A percentile compares a stretch with the other conserved stretches of the same genome.
phyloP scores from a whole-genome alignment of 2,797 vertebrate genomes.

The Poecilia velifera region DNA sequence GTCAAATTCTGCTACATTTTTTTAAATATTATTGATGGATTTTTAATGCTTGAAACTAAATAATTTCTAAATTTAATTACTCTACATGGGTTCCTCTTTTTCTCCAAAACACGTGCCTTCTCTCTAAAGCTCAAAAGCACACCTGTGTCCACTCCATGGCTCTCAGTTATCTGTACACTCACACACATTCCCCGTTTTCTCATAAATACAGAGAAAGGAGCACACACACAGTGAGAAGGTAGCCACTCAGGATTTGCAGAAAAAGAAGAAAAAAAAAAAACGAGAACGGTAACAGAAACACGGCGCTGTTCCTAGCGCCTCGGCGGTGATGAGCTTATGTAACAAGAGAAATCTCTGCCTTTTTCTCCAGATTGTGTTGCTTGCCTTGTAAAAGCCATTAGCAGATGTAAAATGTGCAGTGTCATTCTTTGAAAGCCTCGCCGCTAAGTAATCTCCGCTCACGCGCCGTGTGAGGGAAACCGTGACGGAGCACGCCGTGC shows the following conservation, averaged over 20 bases:
- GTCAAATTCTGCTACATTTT: neutral
- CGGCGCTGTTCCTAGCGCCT: conserved; percentile 36
- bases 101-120: neutral
- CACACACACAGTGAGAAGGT: conserved; percentile 31
- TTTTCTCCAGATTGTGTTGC: conserved; percentile 35
- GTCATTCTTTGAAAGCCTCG: conserved; percentile 33
- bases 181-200: neutral
- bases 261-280: conserved; percentile 8
- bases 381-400: conserved; percentile 51
- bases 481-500: conserved; percentile 35
- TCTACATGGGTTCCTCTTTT: neutral
- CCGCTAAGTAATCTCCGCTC: conserved; percentile 52
- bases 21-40: neutral
- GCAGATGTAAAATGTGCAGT: conserved; percentile 57
- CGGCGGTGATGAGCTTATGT: conserved; percentile 45
- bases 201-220: conserved; percentile 28
- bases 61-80: neutral
- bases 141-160: conserved; percentile 15
- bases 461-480: conserved; percentile 22
- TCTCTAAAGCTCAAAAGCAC: conserved; percentile 43
- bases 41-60: neutral
- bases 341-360: conserved; percentile 48
- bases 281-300: conserved; percentile 41
- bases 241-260: conserved; percentile 25
- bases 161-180: conserved; percentile 12